Evolutionary conservation across 2,888 invertebrate species (phyloP).

Genomic region (Loripinus fragilis): DNA sequence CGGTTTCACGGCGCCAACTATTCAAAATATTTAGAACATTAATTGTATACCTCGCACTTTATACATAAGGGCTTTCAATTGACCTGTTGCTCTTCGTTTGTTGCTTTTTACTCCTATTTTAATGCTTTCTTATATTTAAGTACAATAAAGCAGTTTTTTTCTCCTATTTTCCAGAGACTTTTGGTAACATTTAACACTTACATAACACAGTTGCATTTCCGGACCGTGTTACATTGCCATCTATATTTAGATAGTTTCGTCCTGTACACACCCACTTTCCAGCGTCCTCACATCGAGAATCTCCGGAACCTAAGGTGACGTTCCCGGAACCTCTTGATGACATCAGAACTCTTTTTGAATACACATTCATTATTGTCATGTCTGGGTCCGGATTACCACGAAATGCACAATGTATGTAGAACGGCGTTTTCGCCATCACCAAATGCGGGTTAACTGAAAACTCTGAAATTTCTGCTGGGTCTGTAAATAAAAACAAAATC

Average conservation of each 20-base stretch:
- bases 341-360: background rate
- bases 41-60: too few species aligned
- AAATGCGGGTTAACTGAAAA: background rate
- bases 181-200: slow-evolving; percentile 13
- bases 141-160: too few species aligned
- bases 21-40: too few species aligned
- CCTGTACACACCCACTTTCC: background rate
- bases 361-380: background rate
- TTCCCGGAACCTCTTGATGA: background rate
- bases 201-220: slow-evolving; percentile 14
- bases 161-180: too few species aligned
- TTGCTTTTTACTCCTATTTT: too few species aligned
- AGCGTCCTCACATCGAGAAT: background rate
- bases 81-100: too few species aligned
- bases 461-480: slow-evolving; percentile 15
- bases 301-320: background rate
- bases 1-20: too few species aligned
- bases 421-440: background rate
- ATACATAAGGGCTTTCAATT: too few species aligned
- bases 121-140: too few species aligned
- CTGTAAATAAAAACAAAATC: background rate
- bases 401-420: background rate
- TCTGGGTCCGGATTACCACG: slow-evolving; percentile 22
- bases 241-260: slow-evolving; percentile 16
- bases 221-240: background rate